Base-by-base conservation (phyloP, 2,797 vertebrate genomes). In the Liparis tanakae region DNA sequence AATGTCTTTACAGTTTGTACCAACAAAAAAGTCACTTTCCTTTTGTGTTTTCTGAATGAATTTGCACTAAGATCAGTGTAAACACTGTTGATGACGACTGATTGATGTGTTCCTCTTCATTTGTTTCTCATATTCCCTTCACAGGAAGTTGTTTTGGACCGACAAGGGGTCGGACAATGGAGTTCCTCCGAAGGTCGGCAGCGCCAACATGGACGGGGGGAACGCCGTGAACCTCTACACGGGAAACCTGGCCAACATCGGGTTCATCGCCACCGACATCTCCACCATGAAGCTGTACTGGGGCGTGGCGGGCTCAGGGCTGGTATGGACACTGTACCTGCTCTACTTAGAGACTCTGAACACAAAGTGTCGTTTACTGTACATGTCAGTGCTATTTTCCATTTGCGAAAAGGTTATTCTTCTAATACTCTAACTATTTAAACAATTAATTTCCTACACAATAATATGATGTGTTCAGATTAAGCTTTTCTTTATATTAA, bases 111-210 rank as follows among this genome's bases (percentile, higher is more conserved):
- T 5, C 54, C 41, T 56, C 3, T 41, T 34, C 1, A 43, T 12
- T 30, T 70, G 10, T 67, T 63, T 67, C 13, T 66, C 14, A 34
- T 7, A 56, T 25, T 72, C 4, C 44, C 55, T 14, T 48, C 36
- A 25, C 58, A 95, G 93, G 74, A 94, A 90, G 77, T 74, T 95
- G 59, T 95, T 93, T 81, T 95, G 94, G 94, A 91, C 94, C 22
- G 94, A 94, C 85, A 91, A 82, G 20, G 94, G 94, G 3, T 91
- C 92, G 14, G 77, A 88, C 63, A 87, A 1, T 20, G 90, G 91
- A 46, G 89, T 94, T 74, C 92, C 92, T 71, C 79, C 94, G 25
- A 94, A 95, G 77, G 87, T 95, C n/a, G 84, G 67, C 67, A 92
- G 92, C 1, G 90, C 92, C 50, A 89, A 94, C 67, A 95, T 95